phyloP scores from a whole-genome alignment of 2,797 vertebrate species.

The Parambassis ranga region DNA sequence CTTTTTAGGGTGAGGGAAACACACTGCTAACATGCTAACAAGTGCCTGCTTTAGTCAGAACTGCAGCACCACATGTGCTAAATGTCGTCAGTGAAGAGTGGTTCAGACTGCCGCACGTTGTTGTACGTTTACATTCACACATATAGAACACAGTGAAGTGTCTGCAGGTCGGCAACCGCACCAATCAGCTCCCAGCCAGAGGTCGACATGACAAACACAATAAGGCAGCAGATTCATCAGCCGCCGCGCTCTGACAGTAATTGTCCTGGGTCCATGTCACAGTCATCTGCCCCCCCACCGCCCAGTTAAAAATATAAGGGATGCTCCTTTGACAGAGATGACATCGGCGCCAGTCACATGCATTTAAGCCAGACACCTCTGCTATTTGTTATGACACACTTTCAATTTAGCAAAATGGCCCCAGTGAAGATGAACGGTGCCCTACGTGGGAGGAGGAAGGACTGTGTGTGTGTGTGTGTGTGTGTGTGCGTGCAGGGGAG shows the following conservation, averaged over 20 bases:
- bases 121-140: not conserved
- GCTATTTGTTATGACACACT: constrained; percentile 75
- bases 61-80: too few relatives aligned
- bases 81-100: too few relatives aligned
- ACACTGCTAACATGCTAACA: too few relatives aligned
- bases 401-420: constrained; percentile 71
- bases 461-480: not conserved
- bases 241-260: constrained; percentile 67
- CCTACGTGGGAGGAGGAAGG: constrained; percentile 27
- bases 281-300: too few relatives aligned
- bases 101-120: too few relatives aligned
- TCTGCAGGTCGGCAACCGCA: constrained; percentile 22
- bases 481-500: constrained; percentile 9
- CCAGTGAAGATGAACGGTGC: constrained; percentile 48
- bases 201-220: constrained; percentile 73
- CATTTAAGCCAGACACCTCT: constrained; percentile 69
- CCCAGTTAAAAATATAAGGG: constrained; percentile 63
- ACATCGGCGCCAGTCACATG: constrained; percentile 63
- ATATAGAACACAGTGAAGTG: not conserved
- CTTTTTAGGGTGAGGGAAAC: too few relatives aligned
- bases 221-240: constrained; percentile 74
- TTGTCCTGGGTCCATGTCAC: constrained; percentile 59
- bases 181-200: constrained; percentile 60
- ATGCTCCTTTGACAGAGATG: constrained; percentile 58
- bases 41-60: too few relatives aligned